A percentile compares a stretch with the other conserved stretches of the same genome.
phyloP scores from a whole-genome alignment of 2,797 vertebrate species.

The Spatula versicolor region DNA sequence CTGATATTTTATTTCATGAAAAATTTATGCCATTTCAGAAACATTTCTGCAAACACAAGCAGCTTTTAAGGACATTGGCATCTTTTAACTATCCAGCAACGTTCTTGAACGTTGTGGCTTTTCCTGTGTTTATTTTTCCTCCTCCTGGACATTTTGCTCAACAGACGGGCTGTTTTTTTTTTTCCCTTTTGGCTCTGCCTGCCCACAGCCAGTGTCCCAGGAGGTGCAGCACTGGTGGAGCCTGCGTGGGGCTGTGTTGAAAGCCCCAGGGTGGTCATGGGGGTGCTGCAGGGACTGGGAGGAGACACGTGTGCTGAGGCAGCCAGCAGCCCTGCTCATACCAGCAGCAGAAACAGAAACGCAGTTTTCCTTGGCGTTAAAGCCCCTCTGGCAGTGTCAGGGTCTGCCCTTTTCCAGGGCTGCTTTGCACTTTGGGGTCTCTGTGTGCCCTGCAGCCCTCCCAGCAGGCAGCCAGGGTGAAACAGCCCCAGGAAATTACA shows the following conservation, averaged over 20 bases:
- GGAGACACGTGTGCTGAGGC: not conserved
- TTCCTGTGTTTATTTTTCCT: constrained; percentile 30
- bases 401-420: not conserved
- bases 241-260: not conserved
- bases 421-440: not conserved
- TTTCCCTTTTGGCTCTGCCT: not conserved
- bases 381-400: not conserved
- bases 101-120: not conserved
- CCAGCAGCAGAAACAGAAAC: not conserved
- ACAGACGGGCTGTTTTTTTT: not conserved
- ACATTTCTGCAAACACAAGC: not conserved
- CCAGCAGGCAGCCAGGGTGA: accelerated
- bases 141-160: not conserved
- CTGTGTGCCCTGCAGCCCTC: accelerated
- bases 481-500: not conserved
- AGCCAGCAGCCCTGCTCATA: not conserved
- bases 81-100: not conserved
- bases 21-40: not conserved
- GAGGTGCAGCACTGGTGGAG: not conserved
- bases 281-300: accelerated
- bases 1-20: not conserved
- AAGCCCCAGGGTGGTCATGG: accelerated
- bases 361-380: not conserved
- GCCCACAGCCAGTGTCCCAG: not conserved
- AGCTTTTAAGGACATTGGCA: not conserved